phyloP scores from a whole-genome alignment of 2,888 invertebrate genomes.

The Campaea margaritaria region DNA sequence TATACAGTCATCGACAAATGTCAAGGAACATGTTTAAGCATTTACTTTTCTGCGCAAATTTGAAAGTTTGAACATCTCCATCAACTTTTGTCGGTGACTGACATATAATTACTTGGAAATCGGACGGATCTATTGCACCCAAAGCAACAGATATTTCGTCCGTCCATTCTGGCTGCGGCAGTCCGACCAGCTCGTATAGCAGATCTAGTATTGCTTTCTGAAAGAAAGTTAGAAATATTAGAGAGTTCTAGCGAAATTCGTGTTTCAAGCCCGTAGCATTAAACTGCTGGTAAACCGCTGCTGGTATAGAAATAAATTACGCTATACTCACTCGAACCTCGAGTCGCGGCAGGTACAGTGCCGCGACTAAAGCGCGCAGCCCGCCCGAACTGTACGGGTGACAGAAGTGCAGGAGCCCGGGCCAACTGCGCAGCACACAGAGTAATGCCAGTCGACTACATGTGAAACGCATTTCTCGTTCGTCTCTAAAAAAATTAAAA shows the following conservation, averaged over 20 bases:
- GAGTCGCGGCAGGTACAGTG: slow-evolving; percentile 92
- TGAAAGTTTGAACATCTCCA: no score
- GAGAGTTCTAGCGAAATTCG: no score
- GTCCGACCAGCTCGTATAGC: slow-evolving; percentile 94
- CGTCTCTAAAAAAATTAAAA: slow-evolving; percentile 88
- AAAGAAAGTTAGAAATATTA: slow-evolving; percentile 41
- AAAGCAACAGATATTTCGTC: slow-evolving; percentile 96
- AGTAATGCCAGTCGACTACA: slow-evolving; percentile 94
- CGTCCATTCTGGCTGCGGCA: slow-evolving; percentile 96
- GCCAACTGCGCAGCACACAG: slow-evolving; percentile 95
- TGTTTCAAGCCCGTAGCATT: no score
- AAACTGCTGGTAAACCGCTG: slow-evolving; percentile 92
- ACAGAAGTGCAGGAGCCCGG: slow-evolving; percentile 95
- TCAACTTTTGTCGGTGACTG: background rate
- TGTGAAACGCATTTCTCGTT: slow-evolving; percentile 92
- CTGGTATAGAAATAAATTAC: background rate
- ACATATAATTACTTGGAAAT: slow-evolving; percentile 83
- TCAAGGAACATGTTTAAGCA: no score
- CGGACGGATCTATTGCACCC: slow-evolving; percentile 94
- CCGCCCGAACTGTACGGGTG: slow-evolving; percentile 91
- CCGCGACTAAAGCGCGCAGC: slow-evolving; percentile 91
- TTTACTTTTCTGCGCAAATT: no score
- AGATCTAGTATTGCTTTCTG: slow-evolving; percentile 97
- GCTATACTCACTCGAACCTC: slow-evolving; percentile 92
- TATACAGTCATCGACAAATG: background rate